These are phyloP conservation scores for Hypocryptadius cinnamomeus DNA, from an alignment of 2,113 vertebrate genomes.

Conservation along the genomic window DNA sequence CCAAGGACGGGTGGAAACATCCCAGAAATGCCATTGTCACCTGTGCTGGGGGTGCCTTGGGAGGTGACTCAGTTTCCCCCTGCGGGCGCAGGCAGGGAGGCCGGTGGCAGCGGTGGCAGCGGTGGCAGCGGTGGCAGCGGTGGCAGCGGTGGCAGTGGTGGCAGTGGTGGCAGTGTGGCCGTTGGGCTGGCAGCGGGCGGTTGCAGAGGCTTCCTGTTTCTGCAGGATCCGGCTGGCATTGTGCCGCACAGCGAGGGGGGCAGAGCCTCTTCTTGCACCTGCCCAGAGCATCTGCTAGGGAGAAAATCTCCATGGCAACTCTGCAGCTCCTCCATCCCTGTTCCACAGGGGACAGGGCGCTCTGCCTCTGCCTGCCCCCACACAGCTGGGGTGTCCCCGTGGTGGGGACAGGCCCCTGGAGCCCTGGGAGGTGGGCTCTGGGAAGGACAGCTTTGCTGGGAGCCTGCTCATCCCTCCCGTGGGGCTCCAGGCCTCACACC, in stretches of 20 bases:
- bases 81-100: fast-evolving
- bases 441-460: background rate
- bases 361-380: background rate
- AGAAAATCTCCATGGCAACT: constrained; percentile 59
- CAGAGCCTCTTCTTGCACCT: constrained; percentile 61
- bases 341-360: constrained; percentile 28
- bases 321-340: background rate
- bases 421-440: background rate
- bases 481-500: background rate
- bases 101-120: background rate
- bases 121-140: background rate
- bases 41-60: fast-evolving
- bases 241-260: constrained; percentile 48
- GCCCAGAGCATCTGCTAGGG: constrained; percentile 62
- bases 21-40: fast-evolving
- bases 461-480: background rate
- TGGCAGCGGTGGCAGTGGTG: background rate
- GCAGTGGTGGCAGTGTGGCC: background rate
- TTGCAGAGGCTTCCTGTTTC: constrained; percentile 5
- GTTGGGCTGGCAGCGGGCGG: background rate
- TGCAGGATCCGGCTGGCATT: constrained; percentile 32
- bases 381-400: background rate
- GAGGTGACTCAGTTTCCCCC: background rate
- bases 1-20: background rate
- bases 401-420: background rate